Evolutionary conservation across 2,888 invertebrate genomes (phyloP).

Genomic region (Melitaea athalia): DNA sequence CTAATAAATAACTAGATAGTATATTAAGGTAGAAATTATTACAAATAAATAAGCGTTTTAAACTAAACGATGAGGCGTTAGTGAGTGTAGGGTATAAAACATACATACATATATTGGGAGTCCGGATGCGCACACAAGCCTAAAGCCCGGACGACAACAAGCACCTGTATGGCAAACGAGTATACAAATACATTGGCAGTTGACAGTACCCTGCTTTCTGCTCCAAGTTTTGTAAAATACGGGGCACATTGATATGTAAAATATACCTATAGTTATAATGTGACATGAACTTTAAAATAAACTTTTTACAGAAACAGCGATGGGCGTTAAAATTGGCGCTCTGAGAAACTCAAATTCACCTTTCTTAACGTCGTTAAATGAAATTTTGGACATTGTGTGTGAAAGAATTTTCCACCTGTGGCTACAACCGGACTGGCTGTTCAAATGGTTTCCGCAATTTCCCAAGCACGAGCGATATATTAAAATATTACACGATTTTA

Average conservation of each 20-base stretch:
- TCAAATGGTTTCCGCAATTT: conserved; percentile 75
- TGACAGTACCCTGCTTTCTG: too few species aligned
- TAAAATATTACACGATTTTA: conserved; percentile 83
- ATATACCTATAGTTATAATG: not conserved
- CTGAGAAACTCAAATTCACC: conserved; percentile 60
- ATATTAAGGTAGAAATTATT: too few species aligned
- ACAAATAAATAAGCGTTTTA: too few species aligned
- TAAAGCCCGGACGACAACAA: too few species aligned
- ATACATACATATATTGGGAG: too few species aligned
- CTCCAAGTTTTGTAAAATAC: too few species aligned
- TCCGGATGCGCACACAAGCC: too few species aligned
- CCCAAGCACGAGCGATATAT: conserved; percentile 76
- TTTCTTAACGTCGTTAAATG: conserved; percentile 59
- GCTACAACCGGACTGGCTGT: conserved; percentile 81
- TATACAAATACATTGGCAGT: too few species aligned
- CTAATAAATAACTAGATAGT: not conserved
- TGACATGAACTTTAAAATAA: not conserved
- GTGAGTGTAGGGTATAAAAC: too few species aligned
- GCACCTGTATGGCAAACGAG: too few species aligned
- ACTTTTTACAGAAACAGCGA: conserved; percentile 65
- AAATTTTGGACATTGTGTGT: conserved; percentile 56
- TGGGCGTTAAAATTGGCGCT: conserved; percentile 70
- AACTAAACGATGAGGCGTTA: too few species aligned
- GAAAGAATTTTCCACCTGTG: conserved; percentile 73
- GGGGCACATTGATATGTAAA: too few species aligned